A percentile compares a stretch with the other conserved stretches of the same genome.
phyloP scores from a whole-genome alignment of 35 echinoderm and acorn worm species.

The Heliocidaris erythrogramma region DNA sequence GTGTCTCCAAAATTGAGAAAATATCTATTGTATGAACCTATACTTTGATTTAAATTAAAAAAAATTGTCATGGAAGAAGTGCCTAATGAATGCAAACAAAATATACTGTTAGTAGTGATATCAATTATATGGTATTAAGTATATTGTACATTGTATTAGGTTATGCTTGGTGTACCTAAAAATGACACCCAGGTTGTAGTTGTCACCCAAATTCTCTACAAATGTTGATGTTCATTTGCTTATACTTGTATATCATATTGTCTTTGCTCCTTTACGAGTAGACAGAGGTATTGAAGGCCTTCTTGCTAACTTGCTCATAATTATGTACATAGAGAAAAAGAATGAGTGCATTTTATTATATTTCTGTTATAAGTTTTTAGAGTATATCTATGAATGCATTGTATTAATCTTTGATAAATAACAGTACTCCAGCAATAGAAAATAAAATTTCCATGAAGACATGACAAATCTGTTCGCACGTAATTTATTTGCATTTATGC shows the following conservation, averaged over 20 bases:
- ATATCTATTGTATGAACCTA: too few relatives aligned
- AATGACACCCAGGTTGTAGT: neutral
- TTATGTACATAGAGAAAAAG: neutral
- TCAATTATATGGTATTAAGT: neutral
- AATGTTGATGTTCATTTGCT: neutral
- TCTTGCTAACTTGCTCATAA: neutral
- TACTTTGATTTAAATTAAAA: too few relatives aligned
- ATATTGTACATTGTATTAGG: neutral
- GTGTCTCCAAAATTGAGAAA: too few relatives aligned
- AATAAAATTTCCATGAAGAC: neutral
- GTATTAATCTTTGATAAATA: neutral
- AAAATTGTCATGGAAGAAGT: neutral
- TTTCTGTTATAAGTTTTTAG: neutral
- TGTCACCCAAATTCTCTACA: neutral
- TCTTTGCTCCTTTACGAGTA: neutral
- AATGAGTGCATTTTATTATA: neutral
- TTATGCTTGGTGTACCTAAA: neutral
- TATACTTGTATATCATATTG: neutral
- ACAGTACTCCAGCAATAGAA: neutral
- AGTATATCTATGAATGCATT: neutral
- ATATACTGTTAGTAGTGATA: neutral
- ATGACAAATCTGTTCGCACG: neutral
- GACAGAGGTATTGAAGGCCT: neutral
- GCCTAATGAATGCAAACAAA: neutral
- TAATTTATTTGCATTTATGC: conserved; percentile 13